Evolutionary conservation across 1,140 invertebrate species (phyloP), one percentile per base, ranked within the genome.

Genomic region (Plectrocnemia conspersa): DNA sequence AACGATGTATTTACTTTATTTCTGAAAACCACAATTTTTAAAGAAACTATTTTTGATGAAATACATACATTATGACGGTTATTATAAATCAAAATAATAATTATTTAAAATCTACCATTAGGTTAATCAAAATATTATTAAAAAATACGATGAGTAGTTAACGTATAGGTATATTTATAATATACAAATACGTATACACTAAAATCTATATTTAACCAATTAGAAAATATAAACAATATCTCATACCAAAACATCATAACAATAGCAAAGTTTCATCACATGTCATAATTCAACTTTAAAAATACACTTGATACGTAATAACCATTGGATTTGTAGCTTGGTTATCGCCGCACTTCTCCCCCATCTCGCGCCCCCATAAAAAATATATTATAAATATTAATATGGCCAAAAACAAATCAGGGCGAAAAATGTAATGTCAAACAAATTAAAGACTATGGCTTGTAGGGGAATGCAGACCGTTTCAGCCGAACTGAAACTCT

Each of bases 331-430:
- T 50, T 50, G 47, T 50, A 24, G 22, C 47, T 35, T 50, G n/a
- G 42, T 10, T 24, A 22, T 24, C 7, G 42, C 42, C 42, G 27
- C 42, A n/a, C 42, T 23, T 13, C 49, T 52, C 49, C 38, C 49
- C 38, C 23, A 42, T 24, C 9, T 18, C 13, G 15, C 35, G 15
- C 5, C 11, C 36, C 22, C 25, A 42, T 52, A 41, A 61, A 59
- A 60, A 60, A 44, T 54, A 56, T 61, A 61, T 61, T 61, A 61
- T 61, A 61, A 61, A 61, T 61, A 61, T 61, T 61, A 61, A 61
- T 61, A 61, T 56, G 44, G 38, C 45, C 54, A 50, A 61, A 61
- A 61, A 61, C 58, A 61, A 61, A 61, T 61, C 58, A 61, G 58
- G 58, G 58, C 54, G 58, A 61, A 61, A 61, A 61, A 61, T 61